A percentile compares a stretch with the other conserved stretches of the same genome.
Evolutionary conservation across 1,140 invertebrate genomes (phyloP).

Genomic region (Aleiodes sp.): DNA sequence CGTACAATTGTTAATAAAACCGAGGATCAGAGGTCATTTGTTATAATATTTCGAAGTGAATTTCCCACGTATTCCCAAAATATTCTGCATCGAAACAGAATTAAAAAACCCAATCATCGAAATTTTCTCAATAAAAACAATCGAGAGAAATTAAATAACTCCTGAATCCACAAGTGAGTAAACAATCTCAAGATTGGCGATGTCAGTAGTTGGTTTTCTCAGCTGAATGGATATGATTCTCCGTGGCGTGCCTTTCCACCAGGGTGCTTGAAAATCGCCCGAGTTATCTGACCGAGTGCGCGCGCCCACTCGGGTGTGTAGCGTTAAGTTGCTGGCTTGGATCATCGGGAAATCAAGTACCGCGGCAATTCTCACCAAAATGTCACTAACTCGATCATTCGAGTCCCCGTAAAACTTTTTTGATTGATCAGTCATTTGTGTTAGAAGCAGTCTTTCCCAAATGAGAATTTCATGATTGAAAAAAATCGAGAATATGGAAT

Average conservation of each 20-base stretch:
- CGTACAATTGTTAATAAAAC: too few relatives aligned
- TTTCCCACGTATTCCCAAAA: too few relatives aligned
- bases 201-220: slow-evolving; percentile 5
- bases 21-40: too few relatives aligned
- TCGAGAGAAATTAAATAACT: background rate
- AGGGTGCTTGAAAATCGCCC: slow-evolving; percentile 50
- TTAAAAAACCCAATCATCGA: too few relatives aligned
- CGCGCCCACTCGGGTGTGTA: slow-evolving; percentile 55
- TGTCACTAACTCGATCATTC: background rate
- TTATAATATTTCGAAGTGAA: too few relatives aligned
- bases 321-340: slow-evolving; percentile 59
- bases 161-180: slow-evolving; percentile 52
- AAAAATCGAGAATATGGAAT: too few relatives aligned
- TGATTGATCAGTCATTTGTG: too few relatives aligned
- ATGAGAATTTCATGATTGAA: too few relatives aligned
- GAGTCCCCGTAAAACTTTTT: too few relatives aligned
- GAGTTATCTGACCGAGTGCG: slow-evolving; percentile 58
- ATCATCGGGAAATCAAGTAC: slow-evolving; percentile 54
- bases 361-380: slow-evolving; percentile 34
- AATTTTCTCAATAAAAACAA: background rate
- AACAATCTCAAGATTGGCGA: slow-evolving; percentile 34
- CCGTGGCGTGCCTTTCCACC: slow-evolving; percentile 35
- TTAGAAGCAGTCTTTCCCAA: too few relatives aligned
- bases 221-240: slow-evolving; percentile 39
- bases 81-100: too few relatives aligned